Evolutionary conservation across 2,113 vertebrate genomes (phyloP).

Genomic region (Daboia siamensis): DNA sequence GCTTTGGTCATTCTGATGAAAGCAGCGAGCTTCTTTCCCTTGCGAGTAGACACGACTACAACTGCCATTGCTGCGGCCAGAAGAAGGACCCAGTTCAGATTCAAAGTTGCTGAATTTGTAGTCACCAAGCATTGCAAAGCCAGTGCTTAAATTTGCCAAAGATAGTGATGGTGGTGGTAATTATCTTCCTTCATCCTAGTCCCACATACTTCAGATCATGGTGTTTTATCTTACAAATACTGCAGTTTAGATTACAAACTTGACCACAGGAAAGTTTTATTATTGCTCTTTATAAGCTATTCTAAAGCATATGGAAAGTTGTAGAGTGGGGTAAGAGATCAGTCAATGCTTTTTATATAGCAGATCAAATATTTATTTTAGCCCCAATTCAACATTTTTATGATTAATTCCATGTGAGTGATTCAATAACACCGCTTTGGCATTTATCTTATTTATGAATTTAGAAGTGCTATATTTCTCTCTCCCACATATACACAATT

Average conservation of each 20-base stretch:
- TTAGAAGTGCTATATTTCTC: background rate
- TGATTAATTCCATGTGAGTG: background rate
- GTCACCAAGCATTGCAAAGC: background rate
- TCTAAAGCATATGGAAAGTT: background rate
- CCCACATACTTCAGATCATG: background rate
- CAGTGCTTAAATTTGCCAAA: background rate
- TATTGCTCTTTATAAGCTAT: background rate
- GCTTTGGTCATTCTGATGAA: background rate
- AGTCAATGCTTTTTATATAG: background rate
- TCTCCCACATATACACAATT: background rate
- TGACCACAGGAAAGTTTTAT: background rate
- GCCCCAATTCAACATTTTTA: conserved; percentile 12
- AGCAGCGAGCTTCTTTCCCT: background rate
- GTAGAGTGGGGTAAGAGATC: background rate
- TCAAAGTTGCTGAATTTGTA: background rate
- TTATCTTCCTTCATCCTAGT: background rate
- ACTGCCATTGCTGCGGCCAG: background rate
- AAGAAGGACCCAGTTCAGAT: background rate
- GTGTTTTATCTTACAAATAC: background rate
- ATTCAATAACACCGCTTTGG: background rate
- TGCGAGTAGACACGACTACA: too few relatives aligned
- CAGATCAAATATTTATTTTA: conserved; percentile 22
- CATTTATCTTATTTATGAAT: conserved; percentile 23
- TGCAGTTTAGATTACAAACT: background rate
- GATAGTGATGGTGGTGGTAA: too few relatives aligned